phyloP scores from a whole-genome alignment of 2,797 vertebrate genomes.

The Chelon labrosus region DNA sequence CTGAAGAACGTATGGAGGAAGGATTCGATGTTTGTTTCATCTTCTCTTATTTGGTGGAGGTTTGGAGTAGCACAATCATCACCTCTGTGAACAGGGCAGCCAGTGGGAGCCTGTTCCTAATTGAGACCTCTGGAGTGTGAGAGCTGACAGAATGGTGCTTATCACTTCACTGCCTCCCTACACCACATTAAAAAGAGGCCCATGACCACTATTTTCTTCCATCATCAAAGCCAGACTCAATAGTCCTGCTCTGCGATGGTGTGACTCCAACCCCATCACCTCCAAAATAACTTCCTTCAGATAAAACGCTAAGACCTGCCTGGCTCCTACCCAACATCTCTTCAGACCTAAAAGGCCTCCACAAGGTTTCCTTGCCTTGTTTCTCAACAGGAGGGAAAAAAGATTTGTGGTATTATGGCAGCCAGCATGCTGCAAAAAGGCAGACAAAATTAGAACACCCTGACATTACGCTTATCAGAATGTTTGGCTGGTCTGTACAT shows the following conservation, averaged over 20 bases:
- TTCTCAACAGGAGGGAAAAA: slow-evolving; percentile 23
- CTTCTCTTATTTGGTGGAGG: slow-evolving; percentile 42
- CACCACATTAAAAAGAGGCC: slow-evolving; percentile 67
- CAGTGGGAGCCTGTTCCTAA: slow-evolving; percentile 64
- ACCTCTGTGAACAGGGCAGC: slow-evolving; percentile 62
- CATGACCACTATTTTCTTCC: slow-evolving; percentile 80
- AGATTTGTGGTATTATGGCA: slow-evolving; percentile 38
- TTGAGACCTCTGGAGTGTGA: slow-evolving; percentile 72
- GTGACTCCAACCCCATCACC: slow-evolving; percentile 63
- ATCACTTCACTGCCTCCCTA: slow-evolving; percentile 71
- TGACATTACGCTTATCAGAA: slow-evolving; percentile 74
- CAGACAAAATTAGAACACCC: slow-evolving; percentile 70
- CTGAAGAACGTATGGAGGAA: slow-evolving; percentile 1
- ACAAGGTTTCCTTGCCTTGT: too few relatives aligned
- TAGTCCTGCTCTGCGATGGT: slow-evolving; percentile 63
- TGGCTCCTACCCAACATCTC: slow-evolving; percentile 41
- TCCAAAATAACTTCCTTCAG: slow-evolving; percentile 51
- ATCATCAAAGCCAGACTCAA: slow-evolving; percentile 70
- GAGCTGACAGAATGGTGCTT: slow-evolving; percentile 70
- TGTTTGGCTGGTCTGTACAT: slow-evolving; percentile 73
- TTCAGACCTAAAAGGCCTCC: not conserved
- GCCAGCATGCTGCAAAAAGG: slow-evolving; percentile 49
- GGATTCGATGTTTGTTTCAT: slow-evolving; percentile 2
- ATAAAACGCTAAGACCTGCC: slow-evolving; percentile 55
- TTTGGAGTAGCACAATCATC: slow-evolving; percentile 43